phyloP scores from a whole-genome alignment of 2,888 invertebrate genomes.

The Trichopria drosophilae region DNA sequence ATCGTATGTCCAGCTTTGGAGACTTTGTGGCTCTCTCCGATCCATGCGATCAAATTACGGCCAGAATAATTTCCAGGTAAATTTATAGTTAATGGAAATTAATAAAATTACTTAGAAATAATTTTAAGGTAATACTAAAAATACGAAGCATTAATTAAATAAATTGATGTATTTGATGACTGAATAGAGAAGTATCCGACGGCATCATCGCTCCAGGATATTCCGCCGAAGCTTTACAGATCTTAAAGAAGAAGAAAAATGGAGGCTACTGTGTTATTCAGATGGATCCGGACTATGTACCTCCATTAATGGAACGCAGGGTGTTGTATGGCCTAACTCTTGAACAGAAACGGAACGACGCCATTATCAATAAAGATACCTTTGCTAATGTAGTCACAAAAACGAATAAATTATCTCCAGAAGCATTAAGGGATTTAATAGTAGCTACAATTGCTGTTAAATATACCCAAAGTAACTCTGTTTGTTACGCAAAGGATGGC shows the following conservation, averaged over 20 bases:
- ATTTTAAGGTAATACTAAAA: no score
- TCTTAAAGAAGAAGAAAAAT: constrained; percentile 92
- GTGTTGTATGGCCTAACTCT: constrained; percentile 82
- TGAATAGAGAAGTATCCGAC: constrained; percentile 93
- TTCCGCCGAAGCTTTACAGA: constrained; percentile 76
- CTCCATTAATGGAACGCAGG: constrained; percentile 78
- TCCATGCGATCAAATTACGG: constrained; percentile 85
- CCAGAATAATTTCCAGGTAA: constrained; percentile 82
- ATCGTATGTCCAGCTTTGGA: constrained; percentile 98
- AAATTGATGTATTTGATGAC: no score
- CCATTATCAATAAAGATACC: constrained; percentile 73
- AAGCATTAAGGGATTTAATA: constrained; percentile 84
- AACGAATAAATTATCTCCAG: constrained; percentile 68
- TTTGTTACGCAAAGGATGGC: constrained; percentile 93
- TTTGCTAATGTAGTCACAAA: constrained; percentile 80
- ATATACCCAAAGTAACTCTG: constrained; percentile 98
- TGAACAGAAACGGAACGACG: constrained; percentile 89
- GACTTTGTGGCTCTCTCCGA: constrained; percentile 96
- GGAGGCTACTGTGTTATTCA: constrained; percentile 89
- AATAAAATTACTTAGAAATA: no score
- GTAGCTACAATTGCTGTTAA: constrained; percentile 96
- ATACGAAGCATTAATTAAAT: no score
- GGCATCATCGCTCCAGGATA: constrained; percentile 98
- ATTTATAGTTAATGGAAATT: no score
- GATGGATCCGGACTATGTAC: constrained; percentile 87